Percentiles rank a stretch among this genome's conserved stretches.
phyloP scores from a whole-genome alignment of 1,140 invertebrate genomes.

The Palaemon carinicauda region DNA sequence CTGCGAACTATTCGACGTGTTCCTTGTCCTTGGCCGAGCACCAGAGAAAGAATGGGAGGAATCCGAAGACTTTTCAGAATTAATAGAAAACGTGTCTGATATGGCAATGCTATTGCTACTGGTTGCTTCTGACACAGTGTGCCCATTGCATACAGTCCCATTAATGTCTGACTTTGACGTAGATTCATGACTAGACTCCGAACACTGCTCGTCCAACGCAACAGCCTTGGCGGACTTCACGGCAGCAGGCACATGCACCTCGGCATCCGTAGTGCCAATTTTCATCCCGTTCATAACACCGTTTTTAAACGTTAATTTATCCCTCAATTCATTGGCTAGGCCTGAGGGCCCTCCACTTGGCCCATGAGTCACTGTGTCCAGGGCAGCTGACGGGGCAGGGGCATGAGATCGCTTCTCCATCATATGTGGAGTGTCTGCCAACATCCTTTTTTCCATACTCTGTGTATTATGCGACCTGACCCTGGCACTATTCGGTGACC shows the following conservation, averaged over 20 bases:
- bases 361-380: not conserved
- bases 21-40: slow-evolving; percentile 58
- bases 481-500: not conserved
- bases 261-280: slow-evolving; percentile 46
- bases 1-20: slow-evolving; percentile 58
- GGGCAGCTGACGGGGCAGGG: not conserved
- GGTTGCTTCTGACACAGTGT: slow-evolving; percentile 54
- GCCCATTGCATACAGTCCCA: slow-evolving; percentile 57
- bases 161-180: slow-evolving; percentile 32
- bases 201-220: slow-evolving; percentile 42
- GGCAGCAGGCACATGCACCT: slow-evolving; percentile 35
- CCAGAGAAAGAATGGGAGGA: slow-evolving; percentile 55
- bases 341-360: not conserved
- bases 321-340: slow-evolving; percentile 21
- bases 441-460: not conserved
- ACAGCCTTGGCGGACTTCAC: not conserved
- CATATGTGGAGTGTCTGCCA: not conserved
- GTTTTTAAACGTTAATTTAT: slow-evolving; percentile 37
- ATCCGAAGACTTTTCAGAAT: slow-evolving; percentile 55
- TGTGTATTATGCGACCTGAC: not conserved
- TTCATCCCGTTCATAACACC: slow-evolving; percentile 48
- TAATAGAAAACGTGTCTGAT: slow-evolving; percentile 58
- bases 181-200: slow-evolving; percentile 58
- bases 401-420: not conserved
- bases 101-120: slow-evolving; percentile 56